Percentiles rank a stretch among this genome's conserved stretches.
Evolutionary conservation across 64 coral and sea anemone genomes (phyloP).

Genomic region (Orbicella faveolata): DNA sequence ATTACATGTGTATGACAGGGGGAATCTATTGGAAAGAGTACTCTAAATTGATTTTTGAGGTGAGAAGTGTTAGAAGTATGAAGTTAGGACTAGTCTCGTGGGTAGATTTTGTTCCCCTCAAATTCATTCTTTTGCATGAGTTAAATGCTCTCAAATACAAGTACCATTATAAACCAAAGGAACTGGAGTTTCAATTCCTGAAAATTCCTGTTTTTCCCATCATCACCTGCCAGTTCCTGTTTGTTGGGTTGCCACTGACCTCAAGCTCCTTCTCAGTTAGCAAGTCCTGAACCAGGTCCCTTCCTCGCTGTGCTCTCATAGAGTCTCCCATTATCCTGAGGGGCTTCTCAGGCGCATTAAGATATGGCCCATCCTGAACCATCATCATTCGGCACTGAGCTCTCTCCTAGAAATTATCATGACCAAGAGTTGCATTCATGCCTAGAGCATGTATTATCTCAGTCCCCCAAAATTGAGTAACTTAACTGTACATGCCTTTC

Average conservation of each 20-base stretch:
- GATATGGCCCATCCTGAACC: slow-evolving; percentile 94
- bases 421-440: too few species aligned
- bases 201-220: background rate
- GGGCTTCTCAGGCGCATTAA: slow-evolving; percentile 95
- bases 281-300: slow-evolving; percentile 89
- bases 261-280: slow-evolving; percentile 99
- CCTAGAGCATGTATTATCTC: too few species aligned
- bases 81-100: too few species aligned
- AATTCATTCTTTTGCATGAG: background rate
- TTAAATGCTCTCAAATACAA: background rate
- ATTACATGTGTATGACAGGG: too few species aligned
- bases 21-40: too few species aligned
- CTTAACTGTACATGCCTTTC: too few species aligned
- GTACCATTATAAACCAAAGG: background rate
- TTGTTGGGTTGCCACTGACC: slow-evolving; percentile 41
- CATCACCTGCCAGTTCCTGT: slow-evolving; percentile 37
- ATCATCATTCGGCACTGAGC: slow-evolving; percentile 98
- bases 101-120: too few species aligned
- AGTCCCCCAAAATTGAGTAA: too few species aligned
- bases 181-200: background rate
- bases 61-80: too few species aligned
- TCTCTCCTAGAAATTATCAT: slow-evolving; percentile 70
- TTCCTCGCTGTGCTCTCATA: slow-evolving; percentile 86
- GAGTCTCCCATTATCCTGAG: slow-evolving; percentile 92
- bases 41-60: too few species aligned